Evolutionary conservation across 2,113 vertebrate genomes (phyloP).

Genomic region (Siphamia tubifer): DNA sequence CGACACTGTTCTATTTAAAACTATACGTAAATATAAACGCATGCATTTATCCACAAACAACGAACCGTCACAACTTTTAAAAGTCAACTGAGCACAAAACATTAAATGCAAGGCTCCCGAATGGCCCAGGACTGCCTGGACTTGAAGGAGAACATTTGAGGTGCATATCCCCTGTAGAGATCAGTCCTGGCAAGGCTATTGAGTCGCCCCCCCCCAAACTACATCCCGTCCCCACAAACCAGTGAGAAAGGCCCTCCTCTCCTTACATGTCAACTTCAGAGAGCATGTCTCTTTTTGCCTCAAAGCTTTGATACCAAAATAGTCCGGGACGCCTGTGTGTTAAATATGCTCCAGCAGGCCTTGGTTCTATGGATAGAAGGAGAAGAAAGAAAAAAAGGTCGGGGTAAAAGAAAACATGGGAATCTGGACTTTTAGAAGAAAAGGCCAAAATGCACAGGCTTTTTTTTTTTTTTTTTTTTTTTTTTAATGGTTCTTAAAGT

Average conservation of each 20-base stretch:
- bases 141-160: conserved; percentile 61
- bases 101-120: conserved; percentile 24
- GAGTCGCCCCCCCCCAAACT: conserved; percentile 18
- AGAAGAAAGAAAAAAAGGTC: conserved; percentile 28
- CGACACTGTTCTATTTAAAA: neutral
- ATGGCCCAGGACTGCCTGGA: conserved; percentile 29
- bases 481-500: neutral
- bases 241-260: conserved; percentile 63
- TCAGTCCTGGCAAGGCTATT: conserved; percentile 65
- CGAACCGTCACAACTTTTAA: neutral
- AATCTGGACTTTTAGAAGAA: conserved; percentile 4
- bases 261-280: conserved; percentile 83
- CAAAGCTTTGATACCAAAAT: conserved; percentile 83
- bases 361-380: conserved; percentile 57
- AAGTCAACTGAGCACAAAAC: conserved; percentile 18
- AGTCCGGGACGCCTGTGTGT: conserved; percentile 81
- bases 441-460: neutral
- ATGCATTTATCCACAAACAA: neutral
- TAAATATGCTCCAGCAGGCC: conserved; percentile 76
- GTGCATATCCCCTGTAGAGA: conserved; percentile 53
- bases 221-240: conserved; percentile 36
- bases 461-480: no score
- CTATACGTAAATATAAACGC: neutral
- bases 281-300: conserved; percentile 77
- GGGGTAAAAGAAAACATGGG: conserved; percentile 46